Evolutionary conservation across 2,797 vertebrate species (phyloP).

Genomic region (Oophaga sylvatica): DNA sequence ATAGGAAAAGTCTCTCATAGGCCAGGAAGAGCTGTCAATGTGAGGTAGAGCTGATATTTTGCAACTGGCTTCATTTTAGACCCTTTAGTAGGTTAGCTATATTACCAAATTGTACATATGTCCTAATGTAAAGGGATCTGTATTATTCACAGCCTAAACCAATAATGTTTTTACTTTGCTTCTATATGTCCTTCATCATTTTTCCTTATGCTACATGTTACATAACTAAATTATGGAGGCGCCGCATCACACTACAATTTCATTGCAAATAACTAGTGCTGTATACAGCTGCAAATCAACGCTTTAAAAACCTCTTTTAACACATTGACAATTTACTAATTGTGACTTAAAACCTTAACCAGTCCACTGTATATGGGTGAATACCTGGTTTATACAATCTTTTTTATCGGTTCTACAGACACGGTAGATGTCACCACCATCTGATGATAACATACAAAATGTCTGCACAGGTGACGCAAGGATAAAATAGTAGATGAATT

Average conservation of each 20-base stretch:
- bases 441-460: neutral
- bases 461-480: constrained; percentile 5
- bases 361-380: neutral
- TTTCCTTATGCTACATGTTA: neutral
- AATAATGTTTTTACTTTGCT: neutral
- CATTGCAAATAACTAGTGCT: neutral
- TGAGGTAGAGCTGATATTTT: too few species aligned
- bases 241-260: neutral
- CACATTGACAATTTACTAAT: neutral
- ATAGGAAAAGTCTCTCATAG: too few species aligned
- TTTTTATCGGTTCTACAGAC: neutral
- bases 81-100: too few species aligned
- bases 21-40: too few species aligned
- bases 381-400: neutral
- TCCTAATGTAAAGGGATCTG: neutral
- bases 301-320: neutral
- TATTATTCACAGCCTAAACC: neutral
- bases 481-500: constrained; percentile 12
- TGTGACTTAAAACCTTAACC: neutral
- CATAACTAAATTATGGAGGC: neutral
- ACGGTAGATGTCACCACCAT: neutral
- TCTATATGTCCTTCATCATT: too few species aligned
- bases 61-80: too few species aligned
- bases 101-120: too few species aligned
- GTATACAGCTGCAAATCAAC: neutral